Evolutionary conservation across 2,888 invertebrate genomes (phyloP).

Genomic region (Patella ulyssiponensis): DNA sequence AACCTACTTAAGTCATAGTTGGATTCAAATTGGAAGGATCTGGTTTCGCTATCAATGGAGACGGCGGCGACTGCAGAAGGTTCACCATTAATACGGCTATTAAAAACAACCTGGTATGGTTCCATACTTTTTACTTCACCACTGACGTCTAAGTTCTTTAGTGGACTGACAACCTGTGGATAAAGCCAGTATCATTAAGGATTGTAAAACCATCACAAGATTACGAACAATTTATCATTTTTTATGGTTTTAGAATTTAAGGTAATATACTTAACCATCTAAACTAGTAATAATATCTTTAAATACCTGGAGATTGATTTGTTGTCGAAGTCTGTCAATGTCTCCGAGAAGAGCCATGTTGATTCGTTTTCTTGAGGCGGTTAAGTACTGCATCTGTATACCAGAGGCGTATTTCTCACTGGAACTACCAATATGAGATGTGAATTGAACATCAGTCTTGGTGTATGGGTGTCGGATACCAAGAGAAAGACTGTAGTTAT

Average conservation of each 20-base stretch:
- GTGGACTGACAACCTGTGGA: conserved; percentile 47
- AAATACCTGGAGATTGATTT: conserved; percentile 47
- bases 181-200: background rate
- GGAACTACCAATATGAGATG: conserved; percentile 45
- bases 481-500: conserved; percentile 50
- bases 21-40: conserved; percentile 33
- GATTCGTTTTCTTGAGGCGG: conserved; percentile 43
- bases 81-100: conserved; percentile 8
- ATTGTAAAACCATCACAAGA: background rate
- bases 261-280: too few species aligned
- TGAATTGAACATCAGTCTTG: conserved; percentile 50
- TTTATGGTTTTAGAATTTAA: too few species aligned
- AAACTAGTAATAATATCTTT: too few species aligned
- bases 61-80: conserved; percentile 4
- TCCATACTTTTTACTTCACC: conserved; percentile 37
- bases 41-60: background rate
- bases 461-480: conserved; percentile 56
- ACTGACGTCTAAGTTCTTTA: conserved; percentile 48
- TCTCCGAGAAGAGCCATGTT: conserved; percentile 47
- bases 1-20: conserved; percentile 46
- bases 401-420: conserved; percentile 42
- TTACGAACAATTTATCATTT: background rate
- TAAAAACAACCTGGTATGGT: conserved; percentile 32
- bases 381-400: conserved; percentile 49
- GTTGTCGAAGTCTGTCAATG: conserved; percentile 43